Evolutionary conservation across 2,113 vertebrate species (phyloP).

Genomic region (Paraplagusia blochii): DNA sequence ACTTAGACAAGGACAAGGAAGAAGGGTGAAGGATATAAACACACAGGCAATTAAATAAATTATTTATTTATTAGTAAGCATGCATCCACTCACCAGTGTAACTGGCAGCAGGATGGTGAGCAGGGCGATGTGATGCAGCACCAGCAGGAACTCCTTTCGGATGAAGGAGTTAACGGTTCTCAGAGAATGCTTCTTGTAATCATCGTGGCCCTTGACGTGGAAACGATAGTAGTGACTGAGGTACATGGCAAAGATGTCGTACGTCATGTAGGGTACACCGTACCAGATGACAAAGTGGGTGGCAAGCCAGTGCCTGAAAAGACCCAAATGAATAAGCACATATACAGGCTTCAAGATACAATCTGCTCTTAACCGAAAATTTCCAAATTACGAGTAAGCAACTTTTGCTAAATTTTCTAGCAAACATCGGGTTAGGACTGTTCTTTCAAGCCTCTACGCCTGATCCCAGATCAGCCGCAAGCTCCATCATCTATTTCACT

Average conservation of each 20-base stretch:
- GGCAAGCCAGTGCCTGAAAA: conserved; percentile 91
- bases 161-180: conserved; percentile 82
- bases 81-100: conserved; percentile 78
- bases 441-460: too few relatives aligned
- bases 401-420: too few relatives aligned
- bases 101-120: conserved; percentile 87
- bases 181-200: conserved; percentile 77
- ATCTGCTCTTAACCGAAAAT: too few relatives aligned
- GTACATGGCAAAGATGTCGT: conserved; percentile 94
- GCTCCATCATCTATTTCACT: too few relatives aligned
- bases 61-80: neutral
- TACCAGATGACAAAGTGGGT: conserved; percentile 87
- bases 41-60: too few relatives aligned
- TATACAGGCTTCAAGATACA: too few relatives aligned
- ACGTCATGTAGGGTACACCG: conserved; percentile 93
- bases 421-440: too few relatives aligned
- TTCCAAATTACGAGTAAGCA: too few relatives aligned
- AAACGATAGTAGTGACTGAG: conserved; percentile 91
- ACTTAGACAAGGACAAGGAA: too few relatives aligned
- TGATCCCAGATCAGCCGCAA: too few relatives aligned
- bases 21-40: too few relatives aligned
- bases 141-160: conserved; percentile 86
- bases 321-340: neutral
- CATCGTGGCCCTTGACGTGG: conserved; percentile 71
- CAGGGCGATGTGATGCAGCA: conserved; percentile 90